phyloP scores from a whole-genome alignment of 2,888 invertebrate genomes.

The Spatulosminthurus flaviceps region DNA sequence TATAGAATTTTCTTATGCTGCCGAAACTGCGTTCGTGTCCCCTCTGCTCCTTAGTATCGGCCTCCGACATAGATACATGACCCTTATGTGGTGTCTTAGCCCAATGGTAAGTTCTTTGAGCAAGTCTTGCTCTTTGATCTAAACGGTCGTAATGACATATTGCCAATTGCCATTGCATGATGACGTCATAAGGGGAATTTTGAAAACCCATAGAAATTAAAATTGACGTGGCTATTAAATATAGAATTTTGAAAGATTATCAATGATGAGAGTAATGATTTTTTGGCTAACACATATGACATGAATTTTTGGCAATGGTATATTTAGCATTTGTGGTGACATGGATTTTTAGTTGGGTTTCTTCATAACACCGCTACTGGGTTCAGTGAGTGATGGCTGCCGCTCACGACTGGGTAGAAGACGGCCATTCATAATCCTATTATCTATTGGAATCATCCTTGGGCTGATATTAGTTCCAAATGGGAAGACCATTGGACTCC shows the following conservation, averaged over 20 bases:
- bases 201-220: too few relatives aligned
- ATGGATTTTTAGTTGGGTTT: constrained; percentile 75
- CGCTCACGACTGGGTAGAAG: constrained; percentile 81
- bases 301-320: too few relatives aligned
- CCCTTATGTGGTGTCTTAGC: constrained; percentile 93
- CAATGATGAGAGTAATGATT: too few relatives aligned
- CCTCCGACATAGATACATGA: constrained; percentile 92
- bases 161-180: too few relatives aligned
- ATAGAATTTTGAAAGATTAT: too few relatives aligned
- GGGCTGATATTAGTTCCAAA: constrained; percentile 92
- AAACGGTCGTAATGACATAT: too few relatives aligned
- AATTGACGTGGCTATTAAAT: too few relatives aligned
- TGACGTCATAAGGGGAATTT: too few relatives aligned
- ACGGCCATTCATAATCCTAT: constrained; percentile 87
- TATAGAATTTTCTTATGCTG: constrained; percentile 94
- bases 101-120: constrained; percentile 72
- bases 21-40: constrained; percentile 96
- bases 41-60: constrained; percentile 93
- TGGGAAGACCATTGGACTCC: constrained; percentile 84
- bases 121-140: too few relatives aligned
- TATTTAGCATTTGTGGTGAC: neutral
- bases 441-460: constrained; percentile 88
- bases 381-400: constrained; percentile 92
- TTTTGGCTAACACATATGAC: too few relatives aligned
- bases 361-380: constrained; percentile 90